A percentile compares a stretch with the other conserved stretches of the same genome.
Conservation (phyloP, 53 echinoderm and acorn worm genomes). For the Hippasteria phrygiana region DNA sequence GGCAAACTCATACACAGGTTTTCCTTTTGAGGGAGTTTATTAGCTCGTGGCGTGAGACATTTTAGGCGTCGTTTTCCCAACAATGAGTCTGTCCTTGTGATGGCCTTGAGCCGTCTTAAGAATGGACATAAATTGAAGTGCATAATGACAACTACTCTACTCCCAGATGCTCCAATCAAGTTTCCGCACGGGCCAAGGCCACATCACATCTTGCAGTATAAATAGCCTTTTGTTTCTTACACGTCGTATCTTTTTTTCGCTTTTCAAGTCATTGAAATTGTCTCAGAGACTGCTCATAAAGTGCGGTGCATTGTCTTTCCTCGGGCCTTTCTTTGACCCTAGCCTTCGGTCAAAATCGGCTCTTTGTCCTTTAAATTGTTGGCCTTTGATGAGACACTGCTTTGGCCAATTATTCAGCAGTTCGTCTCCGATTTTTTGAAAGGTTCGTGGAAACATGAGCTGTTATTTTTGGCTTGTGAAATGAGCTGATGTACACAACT, state of each 20-base stretch:
- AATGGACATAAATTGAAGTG: constrained; percentile 17
- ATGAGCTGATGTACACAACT: too few relatives aligned
- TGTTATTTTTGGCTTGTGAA: too few relatives aligned
- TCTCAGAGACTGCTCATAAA: neutral
- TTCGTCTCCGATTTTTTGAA: too few relatives aligned
- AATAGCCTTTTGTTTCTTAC: neutral
- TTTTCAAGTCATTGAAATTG: neutral
- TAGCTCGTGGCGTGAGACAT: neutral
- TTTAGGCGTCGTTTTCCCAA: neutral
- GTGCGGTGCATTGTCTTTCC: neutral
- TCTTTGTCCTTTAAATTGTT: neutral
- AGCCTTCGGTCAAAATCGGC: neutral
- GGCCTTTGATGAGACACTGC: neutral
- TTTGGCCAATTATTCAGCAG: too few relatives aligned
- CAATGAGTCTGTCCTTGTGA: neutral
- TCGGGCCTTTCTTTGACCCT: neutral
- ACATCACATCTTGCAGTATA: neutral
- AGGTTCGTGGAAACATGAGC: too few relatives aligned
- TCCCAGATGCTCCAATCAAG: neutral
- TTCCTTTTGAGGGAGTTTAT: neutral
- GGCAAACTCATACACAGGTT: too few relatives aligned
- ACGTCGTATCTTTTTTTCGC: neutral
- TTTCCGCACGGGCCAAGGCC: neutral
- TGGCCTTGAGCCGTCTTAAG: constrained; percentile 4
- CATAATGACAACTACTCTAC: neutral